A percentile compares a stretch with the other conserved stretches of the same genome.
These are phyloP conservation scores for Microplitis deprimator DNA, from an alignment of 2,888 invertebrate species.

Conservation along the genomic window DNA sequence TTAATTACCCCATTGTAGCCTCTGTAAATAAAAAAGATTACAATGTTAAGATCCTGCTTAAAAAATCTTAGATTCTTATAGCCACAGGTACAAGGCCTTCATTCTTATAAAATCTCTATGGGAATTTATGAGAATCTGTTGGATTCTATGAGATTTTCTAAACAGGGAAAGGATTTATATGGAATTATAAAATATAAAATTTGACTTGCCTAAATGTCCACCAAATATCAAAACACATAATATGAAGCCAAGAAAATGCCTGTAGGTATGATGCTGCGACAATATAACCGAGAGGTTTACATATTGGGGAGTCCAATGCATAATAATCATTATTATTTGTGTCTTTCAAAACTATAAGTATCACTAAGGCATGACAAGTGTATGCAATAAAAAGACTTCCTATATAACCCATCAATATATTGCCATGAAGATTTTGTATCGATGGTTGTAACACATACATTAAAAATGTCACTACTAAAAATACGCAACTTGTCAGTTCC, in stretches of 20 bases:
- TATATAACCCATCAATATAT: slow-evolving; percentile 81
- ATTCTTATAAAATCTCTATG: no score
- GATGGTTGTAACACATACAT: slow-evolving; percentile 79
- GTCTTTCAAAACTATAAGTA: slow-evolving; percentile 46
- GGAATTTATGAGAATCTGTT: no score
- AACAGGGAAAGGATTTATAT: no score
- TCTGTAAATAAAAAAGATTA: not conserved
- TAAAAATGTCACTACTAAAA: slow-evolving; percentile 77
- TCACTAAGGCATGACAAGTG: slow-evolving; percentile 75
- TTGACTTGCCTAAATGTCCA: slow-evolving; percentile 83
- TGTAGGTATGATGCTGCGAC: slow-evolving; percentile 80
- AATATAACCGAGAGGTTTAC: slow-evolving; percentile 75
- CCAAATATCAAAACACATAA: slow-evolving; percentile 88
- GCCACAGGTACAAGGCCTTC: no score
- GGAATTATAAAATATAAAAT: not conserved
- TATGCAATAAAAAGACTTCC: slow-evolving; percentile 79
- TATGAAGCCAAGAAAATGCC: slow-evolving; percentile 84
- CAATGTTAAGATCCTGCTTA: no score
- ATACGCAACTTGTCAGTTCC: slow-evolving; percentile 76
- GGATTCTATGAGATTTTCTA: no score
- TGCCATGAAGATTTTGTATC: slow-evolving; percentile 82
- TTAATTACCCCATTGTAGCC: not conserved
- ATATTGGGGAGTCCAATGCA: slow-evolving; percentile 68
- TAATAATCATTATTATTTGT: slow-evolving; percentile 56
- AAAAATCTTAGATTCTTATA: no score